Evolutionary conservation across 2,113 vertebrate genomes (phyloP).

Genomic region (Passer montanus): DNA sequence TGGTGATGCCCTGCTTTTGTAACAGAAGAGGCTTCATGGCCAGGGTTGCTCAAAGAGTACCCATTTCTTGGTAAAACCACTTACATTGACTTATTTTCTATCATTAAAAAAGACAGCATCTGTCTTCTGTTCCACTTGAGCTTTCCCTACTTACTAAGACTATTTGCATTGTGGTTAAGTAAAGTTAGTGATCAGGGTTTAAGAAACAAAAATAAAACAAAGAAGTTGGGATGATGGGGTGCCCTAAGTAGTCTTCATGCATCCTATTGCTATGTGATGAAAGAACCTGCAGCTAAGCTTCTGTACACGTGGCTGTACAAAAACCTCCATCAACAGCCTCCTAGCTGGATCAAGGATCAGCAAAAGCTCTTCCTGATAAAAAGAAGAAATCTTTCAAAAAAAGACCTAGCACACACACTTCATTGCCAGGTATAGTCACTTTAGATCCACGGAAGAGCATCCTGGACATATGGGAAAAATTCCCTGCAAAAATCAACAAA

Average conservation of each 20-base stretch:
- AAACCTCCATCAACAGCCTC: neutral
- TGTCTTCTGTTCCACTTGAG: neutral
- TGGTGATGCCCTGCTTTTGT: neutral
- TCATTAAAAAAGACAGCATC: neutral
- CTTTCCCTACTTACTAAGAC: neutral
- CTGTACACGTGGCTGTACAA: neutral
- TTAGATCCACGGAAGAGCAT: neutral
- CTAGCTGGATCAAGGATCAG: neutral
- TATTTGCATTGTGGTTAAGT: neutral
- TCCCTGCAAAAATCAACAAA: neutral
- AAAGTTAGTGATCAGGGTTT: neutral
- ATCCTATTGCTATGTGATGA: neutral
- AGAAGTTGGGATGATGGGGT: neutral
- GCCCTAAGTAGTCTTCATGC: neutral
- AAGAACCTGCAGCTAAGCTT: neutral
- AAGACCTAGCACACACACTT: neutral
- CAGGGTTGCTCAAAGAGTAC: neutral
- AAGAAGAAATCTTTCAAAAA: neutral
- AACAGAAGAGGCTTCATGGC: neutral
- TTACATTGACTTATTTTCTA: neutral
- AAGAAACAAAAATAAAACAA: neutral
- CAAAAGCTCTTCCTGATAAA: neutral
- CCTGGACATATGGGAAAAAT: neutral
- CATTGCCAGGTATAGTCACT: neutral
- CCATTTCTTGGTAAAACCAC: neutral